Conservation (phyloP, 1,140 invertebrate species). For the Drosophila fuyamai region DNA sequence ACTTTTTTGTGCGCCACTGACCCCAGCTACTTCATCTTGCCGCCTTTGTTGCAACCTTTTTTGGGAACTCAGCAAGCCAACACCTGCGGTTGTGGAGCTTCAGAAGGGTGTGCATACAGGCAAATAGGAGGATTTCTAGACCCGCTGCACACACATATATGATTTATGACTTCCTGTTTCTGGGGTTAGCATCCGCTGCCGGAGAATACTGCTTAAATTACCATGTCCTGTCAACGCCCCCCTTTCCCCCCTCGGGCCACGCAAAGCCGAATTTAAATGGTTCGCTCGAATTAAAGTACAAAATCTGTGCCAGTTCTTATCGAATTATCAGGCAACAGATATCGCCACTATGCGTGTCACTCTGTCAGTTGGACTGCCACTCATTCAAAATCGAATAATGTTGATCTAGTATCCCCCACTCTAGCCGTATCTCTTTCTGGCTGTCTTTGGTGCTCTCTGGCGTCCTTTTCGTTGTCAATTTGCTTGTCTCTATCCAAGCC, state of each 20-base stretch:
- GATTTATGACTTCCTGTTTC: constrained; percentile 71
- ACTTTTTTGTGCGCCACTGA: neutral
- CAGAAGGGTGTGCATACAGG: constrained; percentile 19
- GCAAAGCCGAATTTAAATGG: constrained; percentile 14
- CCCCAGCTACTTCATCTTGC: neutral
- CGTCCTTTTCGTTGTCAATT: constrained; percentile 67
- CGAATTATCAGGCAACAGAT: constrained; percentile 45
- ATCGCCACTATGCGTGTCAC: constrained; percentile 39
- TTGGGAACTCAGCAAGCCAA: constrained; percentile 43
- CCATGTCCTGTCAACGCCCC: constrained; percentile 18
- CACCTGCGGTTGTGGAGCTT: constrained; percentile 65
- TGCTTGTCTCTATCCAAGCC: constrained; percentile 59
- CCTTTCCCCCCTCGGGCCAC: neutral
- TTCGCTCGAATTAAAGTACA: constrained; percentile 34
- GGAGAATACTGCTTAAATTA: constrained; percentile 24
- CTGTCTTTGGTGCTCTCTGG: constrained; percentile 29
- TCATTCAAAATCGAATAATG: constrained; percentile 71
- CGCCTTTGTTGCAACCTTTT: constrained; percentile 37
- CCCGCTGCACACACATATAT: constrained; percentile 49
- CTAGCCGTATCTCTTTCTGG: constrained; percentile 5
- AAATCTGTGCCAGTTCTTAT: constrained; percentile 44
- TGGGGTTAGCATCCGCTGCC: constrained; percentile 31
- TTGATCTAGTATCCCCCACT: constrained; percentile 62
- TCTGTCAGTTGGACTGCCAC: constrained; percentile 45
- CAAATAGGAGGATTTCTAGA: constrained; percentile 12